phyloP scores from a whole-genome alignment of 2,113 vertebrate genomes.

The Microtus oregoni region DNA sequence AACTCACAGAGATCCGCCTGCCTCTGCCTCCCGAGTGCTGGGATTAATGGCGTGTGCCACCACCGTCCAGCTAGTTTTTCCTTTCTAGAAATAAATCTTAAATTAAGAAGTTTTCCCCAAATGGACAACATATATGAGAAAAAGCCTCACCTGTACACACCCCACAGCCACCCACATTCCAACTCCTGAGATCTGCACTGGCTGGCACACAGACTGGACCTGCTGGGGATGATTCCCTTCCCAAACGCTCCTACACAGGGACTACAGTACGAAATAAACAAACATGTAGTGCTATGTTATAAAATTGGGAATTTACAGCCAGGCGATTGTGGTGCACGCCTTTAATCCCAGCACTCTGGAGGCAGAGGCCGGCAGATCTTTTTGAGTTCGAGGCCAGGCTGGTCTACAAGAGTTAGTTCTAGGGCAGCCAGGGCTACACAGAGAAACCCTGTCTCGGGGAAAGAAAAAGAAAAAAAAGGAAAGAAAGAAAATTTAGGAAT shows the following conservation, averaged over 20 bases:
- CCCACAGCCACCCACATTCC: neutral
- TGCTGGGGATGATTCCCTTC: neutral
- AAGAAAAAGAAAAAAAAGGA: too few species aligned
- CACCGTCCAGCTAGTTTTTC: too few species aligned
- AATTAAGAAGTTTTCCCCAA: neutral
- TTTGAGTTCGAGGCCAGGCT: too few species aligned
- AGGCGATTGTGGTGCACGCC: accelerated
- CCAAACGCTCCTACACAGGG: neutral
- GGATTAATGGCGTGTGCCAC: too few species aligned
- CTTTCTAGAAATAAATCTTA: neutral
- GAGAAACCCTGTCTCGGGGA: too few species aligned
- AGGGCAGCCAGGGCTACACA: too few species aligned
- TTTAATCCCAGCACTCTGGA: too few species aligned
- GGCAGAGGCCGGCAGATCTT: too few species aligned
- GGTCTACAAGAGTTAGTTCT: too few species aligned
- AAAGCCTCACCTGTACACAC: neutral
- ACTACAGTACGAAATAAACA: constrained; percentile 21
- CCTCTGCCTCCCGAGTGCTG: too few species aligned
- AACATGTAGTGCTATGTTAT: neutral
- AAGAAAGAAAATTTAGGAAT: too few species aligned
- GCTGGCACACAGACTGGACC: neutral
- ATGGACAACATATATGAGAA: neutral
- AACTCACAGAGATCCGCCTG: too few species aligned
- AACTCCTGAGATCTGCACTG: neutral
- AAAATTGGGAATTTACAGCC: neutral